These are phyloP conservation scores for Musca vetustissima DNA, from an alignment of 1,140 invertebrate genomes.

Conservation along the genomic window DNA sequence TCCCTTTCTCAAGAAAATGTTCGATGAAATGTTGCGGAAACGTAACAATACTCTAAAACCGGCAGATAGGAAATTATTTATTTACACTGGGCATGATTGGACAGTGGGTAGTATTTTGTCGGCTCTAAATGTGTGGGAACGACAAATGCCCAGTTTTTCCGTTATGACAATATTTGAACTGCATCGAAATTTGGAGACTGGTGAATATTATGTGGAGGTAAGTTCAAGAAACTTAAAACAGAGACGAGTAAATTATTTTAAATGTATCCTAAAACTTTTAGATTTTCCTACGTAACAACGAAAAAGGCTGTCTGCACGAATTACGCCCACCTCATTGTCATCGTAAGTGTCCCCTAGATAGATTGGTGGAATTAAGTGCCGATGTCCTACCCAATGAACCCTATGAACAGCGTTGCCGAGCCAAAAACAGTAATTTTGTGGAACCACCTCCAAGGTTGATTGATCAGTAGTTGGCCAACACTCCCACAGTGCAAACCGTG, in stretches of 20 bases:
- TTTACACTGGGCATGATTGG: slow-evolving; percentile 75
- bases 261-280: slow-evolving; percentile 19
- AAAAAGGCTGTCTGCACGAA: slow-evolving; percentile 56
- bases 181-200: slow-evolving; percentile 59
- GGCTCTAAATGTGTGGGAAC: slow-evolving; percentile 71
- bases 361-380: slow-evolving; percentile 59
- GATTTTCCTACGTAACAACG: slow-evolving; percentile 64
- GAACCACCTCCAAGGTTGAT: slow-evolving; percentile 51
- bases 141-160: slow-evolving; percentile 69
- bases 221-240: neutral
- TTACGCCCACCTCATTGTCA: slow-evolving; percentile 66
- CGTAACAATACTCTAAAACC: slow-evolving; percentile 57
- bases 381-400: slow-evolving; percentile 59
- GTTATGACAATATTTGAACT: slow-evolving; percentile 73
- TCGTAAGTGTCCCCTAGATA: slow-evolving; percentile 62
- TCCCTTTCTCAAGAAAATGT: slow-evolving; percentile 65
- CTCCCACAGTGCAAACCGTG: neutral
- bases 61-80: slow-evolving; percentile 63
- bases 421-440: slow-evolving; percentile 59
- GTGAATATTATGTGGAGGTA: slow-evolving; percentile 60
- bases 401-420: slow-evolving; percentile 61
- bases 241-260: neutral
- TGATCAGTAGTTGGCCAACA: slow-evolving; percentile 1
- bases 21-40: slow-evolving; percentile 63
- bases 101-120: slow-evolving; percentile 70